Evolutionary conservation across 2,113 vertebrate species (phyloP), one percentile per base, ranked within the genome.

Genomic region (Etheostoma spectabile): DNA sequence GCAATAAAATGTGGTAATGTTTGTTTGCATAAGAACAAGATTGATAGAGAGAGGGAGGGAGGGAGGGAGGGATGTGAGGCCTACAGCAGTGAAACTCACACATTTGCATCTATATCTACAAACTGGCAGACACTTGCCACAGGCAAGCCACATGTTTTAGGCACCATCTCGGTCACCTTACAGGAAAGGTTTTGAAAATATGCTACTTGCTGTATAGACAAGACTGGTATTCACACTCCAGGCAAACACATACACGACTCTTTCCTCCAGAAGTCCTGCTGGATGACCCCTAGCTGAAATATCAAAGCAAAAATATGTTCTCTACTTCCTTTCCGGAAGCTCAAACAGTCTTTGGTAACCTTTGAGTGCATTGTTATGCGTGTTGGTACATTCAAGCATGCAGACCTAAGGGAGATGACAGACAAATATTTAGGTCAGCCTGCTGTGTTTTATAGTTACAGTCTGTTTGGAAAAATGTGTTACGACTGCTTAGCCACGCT

Each of bases 21-120:
- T 72, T 78, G 78, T 80, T 80, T 80, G 52, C 33, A 55, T 38
- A 46, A 61, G 69, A 74, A 68, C 27, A n/a, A 35, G 62, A 77
- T 12, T 19, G 51, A 38, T 19, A 15, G 8, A 57, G 21, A 74
- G 30, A 57, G 5, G 14, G 15, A 18, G 38, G 27, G 27, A 18
- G 38, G 27, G 27, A 27, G 27, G 7, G 15, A 38, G n/a, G 1
- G 2, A 10, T 3, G 66, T 16, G n/a, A 71, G 67, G 51, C n/a
- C 16, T 55, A 0, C 21, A 19, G 14, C 52, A 30, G 53, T 48
- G 12, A 57, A 69, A 51, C 3, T 15, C 11, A 18, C 2, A 68
- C 15, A 60, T 88, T 84, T 87, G 77, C 73, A 81, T 83, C 5
- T 48, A 1, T 69, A 78, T 76, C 66, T 38, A 15, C 42, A 61